Base-by-base conservation (phyloP, 2,888 invertebrate species). In the Lycaena phlaeas region DNA sequence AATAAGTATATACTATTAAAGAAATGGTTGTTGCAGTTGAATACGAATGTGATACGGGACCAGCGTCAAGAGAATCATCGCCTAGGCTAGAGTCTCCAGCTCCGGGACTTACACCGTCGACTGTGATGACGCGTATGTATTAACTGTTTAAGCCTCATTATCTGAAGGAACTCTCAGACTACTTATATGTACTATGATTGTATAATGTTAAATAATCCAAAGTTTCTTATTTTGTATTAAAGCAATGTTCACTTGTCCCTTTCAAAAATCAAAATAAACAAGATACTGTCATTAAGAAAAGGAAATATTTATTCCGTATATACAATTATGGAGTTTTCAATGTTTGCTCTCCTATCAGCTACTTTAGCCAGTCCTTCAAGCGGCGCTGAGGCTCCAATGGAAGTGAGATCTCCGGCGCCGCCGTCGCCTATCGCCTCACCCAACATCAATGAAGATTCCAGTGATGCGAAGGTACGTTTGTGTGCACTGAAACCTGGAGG, bases 31-130 rank as follows among this genome's bases (percentile, higher is more conserved):
- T 29, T 38, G 4, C 56, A 75, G 78, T 76, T 44, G 90, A 90
- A 56, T 90, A 90, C 41, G 88, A 88, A 48, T 87, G 79, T 43
- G 90, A 90, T 56, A 86, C 86, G 1, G 87, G 87, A 15, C 82
- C 87, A 1, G 87, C 88, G 10, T 91, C 91, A 1, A 81, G 91
- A 44, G 92, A 92, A 63, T 89, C 91, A 0, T 91, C 91, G 3
- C 91, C 92, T 2, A 87, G 92, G 52, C 87, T 92, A 38, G 92
- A 89, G 50, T 87, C 86, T 10, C 88, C 89, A 1, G 82, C 85
- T 1, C 87, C 87, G 0, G 86, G 87, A 1, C 72, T 87, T 11
- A 86, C 86, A 1, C 81, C 87, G 1, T 69, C 82, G 1, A 59
- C 71, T 6, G 54, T 71, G 18, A 65, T 84, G 65, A 79, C 74